Evolutionary conservation across 2,888 invertebrate species (phyloP), one percentile per base, ranked within the genome.

Genomic region (Plemyria rubiginata): DNA sequence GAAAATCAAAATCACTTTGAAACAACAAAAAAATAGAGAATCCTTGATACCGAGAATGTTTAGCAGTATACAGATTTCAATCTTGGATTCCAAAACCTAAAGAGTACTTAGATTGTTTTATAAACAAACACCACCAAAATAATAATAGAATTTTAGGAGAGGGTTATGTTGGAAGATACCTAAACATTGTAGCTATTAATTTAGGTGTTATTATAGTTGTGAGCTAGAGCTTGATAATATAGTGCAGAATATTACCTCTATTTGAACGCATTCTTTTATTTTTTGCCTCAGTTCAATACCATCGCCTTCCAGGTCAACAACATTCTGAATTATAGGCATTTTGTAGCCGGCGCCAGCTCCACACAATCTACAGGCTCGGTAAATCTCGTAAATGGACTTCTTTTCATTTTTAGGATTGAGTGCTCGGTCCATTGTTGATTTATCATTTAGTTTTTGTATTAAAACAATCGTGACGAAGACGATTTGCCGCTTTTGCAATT

Each of bases 341-440:
- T 91, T 92, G 79, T 92, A 93, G 67, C 93, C 93, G 32, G 90
- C 90, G 38, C 92, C 90, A 0, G 87, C 88, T 1, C 93, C 93
- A 67, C 93, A 93, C 1, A 93, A 78, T 0, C 93, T 88, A 78
- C 93, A 93, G 77, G 90, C 86, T 74, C 90, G 77, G 65, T 87
- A 93, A 62, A 93, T 89, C 62, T 92, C 88, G 60, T 90, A 92
- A 62, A 91, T 88, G n/a, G 78, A 78, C 60, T 86, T 81, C 60
- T 81, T 82, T n/a, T 90, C 87, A 78, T 66, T 80, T 84, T 59
- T 54, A 12, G 57, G 36, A n/a, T 54, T 65, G 41, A 57, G 57
- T 13, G 76, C 76, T 48, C 79, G 78, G 72, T 86, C 84, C 88
- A 89, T 89, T 77, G 68, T 81, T 15, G 68, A 64, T 67, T 46